Base-by-base conservation (phyloP, 2,113 vertebrate genomes). In the Herpetotheres cachinnans region DNA sequence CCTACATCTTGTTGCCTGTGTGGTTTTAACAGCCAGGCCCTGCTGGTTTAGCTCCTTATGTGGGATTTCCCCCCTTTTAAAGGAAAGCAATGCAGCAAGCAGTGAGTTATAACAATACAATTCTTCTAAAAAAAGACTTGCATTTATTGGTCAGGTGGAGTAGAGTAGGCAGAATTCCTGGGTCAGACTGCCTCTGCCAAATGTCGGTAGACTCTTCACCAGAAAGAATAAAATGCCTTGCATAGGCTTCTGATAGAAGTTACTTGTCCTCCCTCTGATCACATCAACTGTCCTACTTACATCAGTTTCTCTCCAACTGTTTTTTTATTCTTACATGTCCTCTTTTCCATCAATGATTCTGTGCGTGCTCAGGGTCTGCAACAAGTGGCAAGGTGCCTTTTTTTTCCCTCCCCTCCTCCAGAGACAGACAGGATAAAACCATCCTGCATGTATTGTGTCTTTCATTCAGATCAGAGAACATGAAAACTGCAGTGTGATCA, bases 91-190 rank as follows among this genome's bases (percentile, higher is more conserved):
- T 77, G 62, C 90, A 88, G 90, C 82, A 88, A 94, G 82, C 56
- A 34, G 79, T 2, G 74, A 88, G 71, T 52, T 93, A 6, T 19
- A 76, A 96, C 62, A 80, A 80, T 82, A 56, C 26, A 65, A 38
- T 32, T 36, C 61, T 54, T 72, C 86, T 42, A 40, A 87, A 93
- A 95, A 91, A 86, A 65, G 61, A 65, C 47, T 15, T 69, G 56
- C 30, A 2, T 82, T 92, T 95, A 92, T 93, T 61, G 74, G 79
- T 76, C 71, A 93, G 88, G 88, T 93, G 94, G 92, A 92, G 79
- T 19, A 72, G 56, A 95, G 79, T 30, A 69, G 70, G 82, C 79
- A 90, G 71, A 88, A 95, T 89, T 92, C 82, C 59, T 21, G 62
- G 86, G 74, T 84, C 58, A 85, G 81, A 58, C 67, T 91, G 62